Conservation (phyloP, 2,888 invertebrate species). For the Girardia tigrina region DNA sequence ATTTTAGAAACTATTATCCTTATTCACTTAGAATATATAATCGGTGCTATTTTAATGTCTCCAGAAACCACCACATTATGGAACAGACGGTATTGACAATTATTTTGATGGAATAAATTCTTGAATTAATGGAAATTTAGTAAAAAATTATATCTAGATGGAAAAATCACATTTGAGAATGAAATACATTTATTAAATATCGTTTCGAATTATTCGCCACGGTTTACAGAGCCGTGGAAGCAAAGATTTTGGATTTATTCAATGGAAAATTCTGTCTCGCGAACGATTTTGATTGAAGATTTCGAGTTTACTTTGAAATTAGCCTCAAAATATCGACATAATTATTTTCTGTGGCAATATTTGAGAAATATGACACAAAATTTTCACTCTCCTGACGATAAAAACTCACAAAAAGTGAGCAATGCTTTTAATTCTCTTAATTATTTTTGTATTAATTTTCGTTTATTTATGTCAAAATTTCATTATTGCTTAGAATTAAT, state of each 20-base stretch:
- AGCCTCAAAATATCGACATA: not conserved
- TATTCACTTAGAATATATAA: not conserved
- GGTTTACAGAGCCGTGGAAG: not conserved
- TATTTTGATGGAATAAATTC: not conserved
- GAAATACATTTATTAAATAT: not conserved
- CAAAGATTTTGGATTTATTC: conserved; percentile 5
- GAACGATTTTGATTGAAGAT: not conserved
- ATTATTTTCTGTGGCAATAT: conserved; percentile 15
- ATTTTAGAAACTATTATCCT: not conserved
- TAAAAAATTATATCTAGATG: not conserved
- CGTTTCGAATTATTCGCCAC: not conserved
- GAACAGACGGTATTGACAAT: not conserved
- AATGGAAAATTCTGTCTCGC: not conserved
- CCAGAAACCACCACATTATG: not conserved
- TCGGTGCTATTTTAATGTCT: not conserved
- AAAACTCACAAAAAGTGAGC: no score
- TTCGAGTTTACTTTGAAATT: not conserved
- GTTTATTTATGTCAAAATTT: no score
- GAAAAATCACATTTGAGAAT: not conserved
- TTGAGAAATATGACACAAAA: not conserved
- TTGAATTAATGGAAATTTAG: no score
- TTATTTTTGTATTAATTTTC: no score
- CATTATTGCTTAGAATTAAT: no score
- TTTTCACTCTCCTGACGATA: no score
- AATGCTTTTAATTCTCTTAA: no score